A percentile compares a stretch with the other conserved stretches of the same genome.
These are phyloP conservation scores for Ochlodes sylvanus DNA, from an alignment of 2,888 invertebrate species.

Conservation along the genomic window DNA sequence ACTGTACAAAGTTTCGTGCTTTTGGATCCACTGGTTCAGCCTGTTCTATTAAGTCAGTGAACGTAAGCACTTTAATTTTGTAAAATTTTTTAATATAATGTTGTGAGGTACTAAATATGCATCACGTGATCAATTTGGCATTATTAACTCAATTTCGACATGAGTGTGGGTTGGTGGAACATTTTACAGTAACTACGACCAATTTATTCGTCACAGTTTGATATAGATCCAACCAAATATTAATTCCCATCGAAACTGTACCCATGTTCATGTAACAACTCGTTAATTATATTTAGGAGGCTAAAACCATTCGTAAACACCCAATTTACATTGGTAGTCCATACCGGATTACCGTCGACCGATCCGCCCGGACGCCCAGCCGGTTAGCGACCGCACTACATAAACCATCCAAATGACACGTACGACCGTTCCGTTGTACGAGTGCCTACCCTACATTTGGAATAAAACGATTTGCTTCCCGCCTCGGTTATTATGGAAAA, in stretches of 20 bases:
- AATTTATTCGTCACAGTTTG: no score
- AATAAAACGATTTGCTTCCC: background rate
- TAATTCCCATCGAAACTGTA: background rate
- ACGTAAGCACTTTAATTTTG: no score
- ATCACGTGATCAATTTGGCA: no score
- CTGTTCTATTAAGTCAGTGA: no score
- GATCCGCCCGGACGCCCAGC: background rate
- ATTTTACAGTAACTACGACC: no score
- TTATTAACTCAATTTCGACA: no score
- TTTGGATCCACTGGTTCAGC: no score
- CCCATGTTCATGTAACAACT: background rate
- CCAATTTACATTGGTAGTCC: constrained; percentile 14
- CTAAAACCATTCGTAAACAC: constrained; percentile 14
- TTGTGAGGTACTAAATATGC: no score
- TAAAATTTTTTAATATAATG: no score
- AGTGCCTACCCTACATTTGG: background rate
- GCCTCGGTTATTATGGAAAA: no score
- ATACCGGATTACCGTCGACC: background rate
- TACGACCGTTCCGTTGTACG: background rate
- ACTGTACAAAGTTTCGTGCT: no score
- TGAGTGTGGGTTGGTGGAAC: no score
- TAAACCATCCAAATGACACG: background rate
- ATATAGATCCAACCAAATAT: background rate
- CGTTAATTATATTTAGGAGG: constrained; percentile 1
- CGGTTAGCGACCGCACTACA: constrained; percentile 1